Percentiles rank a stretch among this genome's conserved stretches.
Conservation (phyloP, 2,888 invertebrate species). For the Platypus cylindrus region DNA sequence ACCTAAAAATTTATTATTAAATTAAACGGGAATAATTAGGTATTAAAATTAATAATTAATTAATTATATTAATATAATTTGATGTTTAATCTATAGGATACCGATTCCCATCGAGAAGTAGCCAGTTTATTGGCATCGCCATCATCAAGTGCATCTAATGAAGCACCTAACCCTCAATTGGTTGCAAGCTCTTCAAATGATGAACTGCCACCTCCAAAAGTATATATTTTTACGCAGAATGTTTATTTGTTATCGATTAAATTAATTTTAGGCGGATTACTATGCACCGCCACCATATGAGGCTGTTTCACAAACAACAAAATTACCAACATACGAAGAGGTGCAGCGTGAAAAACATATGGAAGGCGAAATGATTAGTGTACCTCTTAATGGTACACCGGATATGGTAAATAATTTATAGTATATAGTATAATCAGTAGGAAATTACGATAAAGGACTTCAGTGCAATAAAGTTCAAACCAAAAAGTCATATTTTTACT, state of each 20-base stretch:
- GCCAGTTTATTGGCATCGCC: no score
- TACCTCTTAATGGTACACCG: conserved; percentile 10
- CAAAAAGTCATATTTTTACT: no score
- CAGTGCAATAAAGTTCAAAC: no score
- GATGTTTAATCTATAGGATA: not conserved
- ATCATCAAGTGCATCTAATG: conserved; percentile 1
- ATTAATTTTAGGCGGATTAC: conserved; percentile 41
- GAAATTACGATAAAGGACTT: no score
- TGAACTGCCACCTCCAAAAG: conserved; percentile 70
- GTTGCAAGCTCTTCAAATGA: conserved; percentile 31
- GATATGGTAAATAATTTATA: conserved; percentile 3
- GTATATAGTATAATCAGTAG: no score
- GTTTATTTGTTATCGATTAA: not conserved
- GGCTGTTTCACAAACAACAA: conserved; percentile 59
- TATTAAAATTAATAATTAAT: no score
- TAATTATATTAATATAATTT: no score
- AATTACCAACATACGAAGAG: conserved; percentile 84
- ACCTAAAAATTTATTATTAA: no score
- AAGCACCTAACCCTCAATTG: no score
- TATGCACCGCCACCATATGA: conserved; percentile 83
- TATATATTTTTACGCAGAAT: conserved; percentile 21
- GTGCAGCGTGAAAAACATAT: conserved; percentile 77
- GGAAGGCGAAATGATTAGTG: conserved; percentile 33
- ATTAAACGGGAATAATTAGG: no score
- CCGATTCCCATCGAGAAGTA: not conserved